Evolutionary conservation across 1,140 invertebrate species (phyloP), one percentile per base, ranked within the genome.

Genomic region (Nasonia longicornis): DNA sequence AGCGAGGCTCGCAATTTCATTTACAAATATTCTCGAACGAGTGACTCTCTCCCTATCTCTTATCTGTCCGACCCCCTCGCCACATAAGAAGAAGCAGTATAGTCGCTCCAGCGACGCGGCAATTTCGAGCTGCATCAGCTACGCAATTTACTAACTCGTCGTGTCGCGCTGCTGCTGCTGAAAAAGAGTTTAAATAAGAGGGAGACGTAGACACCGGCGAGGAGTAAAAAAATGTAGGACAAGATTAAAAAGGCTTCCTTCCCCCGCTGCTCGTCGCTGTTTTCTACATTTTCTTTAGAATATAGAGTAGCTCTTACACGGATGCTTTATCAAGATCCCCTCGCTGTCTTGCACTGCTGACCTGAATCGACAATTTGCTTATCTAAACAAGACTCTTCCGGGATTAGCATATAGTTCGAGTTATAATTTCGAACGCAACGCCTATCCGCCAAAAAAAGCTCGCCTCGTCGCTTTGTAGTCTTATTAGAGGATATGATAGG

Each of bases 71-170:
- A 42, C 35, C 52, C 35, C 52, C 20, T 63, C 38, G 31, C 20
- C 63, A 12, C 12, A 52, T 26, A 35, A 58, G 48, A 45, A 48
- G 29, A 66, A 77, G 38, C 4, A 67, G 66, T 8, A 26, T 26
- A 58, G 58, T 22, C 52, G 63, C 58, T 66, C 20, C 75, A 35
- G 67, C 35, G 74, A 66, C 42, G 22, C 58, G n/a, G 75, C 70
- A 82, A 75, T 82, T 82, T 74, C 76, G 77, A 74, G 81, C 48
- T 52, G 64, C 73, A 78, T 52, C 75, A 52, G 80, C 66, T 78
- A 67, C 77, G 73, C 64, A 82, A 82, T 82, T 82, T 69, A 74
- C 71, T 38, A 31, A 78, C 63, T 58, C 26, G 76, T 45, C 73
- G n/a, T 45, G 16, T 22, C 22, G 42, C 22, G 6, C 38, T 16